Evolutionary conservation across 2,888 invertebrate genomes (phyloP).

Genomic region (Iphiclides podalirius): DNA sequence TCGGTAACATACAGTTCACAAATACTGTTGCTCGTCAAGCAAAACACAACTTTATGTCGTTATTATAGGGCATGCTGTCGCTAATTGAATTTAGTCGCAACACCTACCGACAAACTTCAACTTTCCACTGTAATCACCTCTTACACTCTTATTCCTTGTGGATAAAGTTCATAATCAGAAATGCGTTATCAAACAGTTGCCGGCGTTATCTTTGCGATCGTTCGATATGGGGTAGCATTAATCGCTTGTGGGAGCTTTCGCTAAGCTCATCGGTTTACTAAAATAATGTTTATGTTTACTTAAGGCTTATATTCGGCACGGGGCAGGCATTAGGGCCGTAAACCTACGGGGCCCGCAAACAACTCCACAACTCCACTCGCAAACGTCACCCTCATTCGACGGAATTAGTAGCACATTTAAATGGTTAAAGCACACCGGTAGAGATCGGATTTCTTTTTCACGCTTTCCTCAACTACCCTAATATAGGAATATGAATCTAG

Average conservation of each 20-base stretch:
- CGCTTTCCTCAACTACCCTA: too few relatives aligned
- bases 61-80: too few relatives aligned
- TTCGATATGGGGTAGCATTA: conserved; percentile 49
- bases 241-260: conserved; percentile 64
- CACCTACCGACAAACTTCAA: too few relatives aligned
- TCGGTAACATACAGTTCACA: too few relatives aligned
- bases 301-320: conserved; percentile 51
- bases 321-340: conserved; percentile 49
- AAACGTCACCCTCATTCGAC: conserved; percentile 7
- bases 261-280: conserved; percentile 75
- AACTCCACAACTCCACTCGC: conserved; percentile 16
- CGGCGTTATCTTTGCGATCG: not conserved
- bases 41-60: too few relatives aligned
- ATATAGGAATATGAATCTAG: too few relatives aligned
- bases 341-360: conserved; percentile 41
- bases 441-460: too few relatives aligned
- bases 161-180: not conserved
- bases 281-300: conserved; percentile 77
- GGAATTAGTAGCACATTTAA: not conserved
- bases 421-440: not conserved
- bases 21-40: too few relatives aligned
- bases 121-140: too few relatives aligned
- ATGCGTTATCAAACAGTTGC: conserved; percentile 12
- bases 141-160: not conserved
- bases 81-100: too few relatives aligned